Base-by-base conservation (phyloP, 2,888 invertebrate species). In the Melanostoma scalare region DNA sequence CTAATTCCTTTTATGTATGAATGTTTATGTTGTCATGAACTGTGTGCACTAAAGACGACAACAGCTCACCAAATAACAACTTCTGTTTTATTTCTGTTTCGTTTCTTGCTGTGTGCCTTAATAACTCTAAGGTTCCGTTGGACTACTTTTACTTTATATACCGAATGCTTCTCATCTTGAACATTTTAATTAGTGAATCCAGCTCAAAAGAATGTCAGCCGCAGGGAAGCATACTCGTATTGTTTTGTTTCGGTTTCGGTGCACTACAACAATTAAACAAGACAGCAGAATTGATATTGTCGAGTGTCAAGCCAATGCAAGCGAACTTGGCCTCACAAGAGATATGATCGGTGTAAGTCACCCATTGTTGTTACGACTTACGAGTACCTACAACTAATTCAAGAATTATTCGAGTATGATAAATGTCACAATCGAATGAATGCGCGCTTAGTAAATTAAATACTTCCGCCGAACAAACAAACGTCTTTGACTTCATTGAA, bases 231-330 rank as follows among this genome's bases (percentile, higher is more conserved):
- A 46, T 8, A 46, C 35, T 61, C 20, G 20, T 20, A 20, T 20
- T 20, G 20, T 48, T 48, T 35, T 48, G 36, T 6, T 5, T 40
- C 6, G 3, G 8, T 10, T 44, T 67, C 73, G 65, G 46, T 46
- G 52, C 67, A 72, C n/a, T 60, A 6, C 53, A 55, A 50, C 67
- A 79, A 79, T 74, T 68, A 61, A 61, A 68, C 52, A 40, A 4
- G 40, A 36, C 36, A 36, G 48, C 3, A 44, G 71, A 65, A 71
- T 69, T 69, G 79, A 74, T 63, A 56, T 33, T 67, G 58, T 53
- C 63, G 31, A 65, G 68, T 75, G 75, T 71, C 75, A 65, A 56
- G 65, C 44, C 56, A 46, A n/a, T 46, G 44, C 4, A 10, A 46
- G 44, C 44, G 44, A 63, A 48, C 61, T 63, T 63, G 61, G 38